phyloP scores from a whole-genome alignment of 2,797 vertebrate species.

The Sebastes oblongus region DNA sequence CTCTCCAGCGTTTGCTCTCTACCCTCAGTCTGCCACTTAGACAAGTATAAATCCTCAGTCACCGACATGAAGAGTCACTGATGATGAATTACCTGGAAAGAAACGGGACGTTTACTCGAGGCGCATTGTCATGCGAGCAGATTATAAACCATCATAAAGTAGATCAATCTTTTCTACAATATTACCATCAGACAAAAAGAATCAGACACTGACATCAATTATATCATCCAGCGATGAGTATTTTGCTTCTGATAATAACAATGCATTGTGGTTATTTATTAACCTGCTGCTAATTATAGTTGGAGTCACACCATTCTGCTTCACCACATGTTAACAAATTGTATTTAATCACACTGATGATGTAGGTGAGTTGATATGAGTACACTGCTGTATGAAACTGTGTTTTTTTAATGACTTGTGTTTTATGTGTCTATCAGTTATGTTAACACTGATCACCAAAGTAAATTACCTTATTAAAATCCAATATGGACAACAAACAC shows the following conservation, averaged over 20 bases:
- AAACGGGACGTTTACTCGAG: background rate
- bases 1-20: background rate
- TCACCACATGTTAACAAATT: too few species aligned
- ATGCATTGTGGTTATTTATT: background rate
- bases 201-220: background rate
- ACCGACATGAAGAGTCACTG: background rate
- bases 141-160: conserved; percentile 5
- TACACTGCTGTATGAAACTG: background rate
- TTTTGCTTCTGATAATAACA: background rate
- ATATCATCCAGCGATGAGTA: background rate
- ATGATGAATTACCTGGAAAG: conserved; percentile 9
- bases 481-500: too few species aligned
- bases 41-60: conserved; percentile 2
- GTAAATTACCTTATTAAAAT: too few species aligned
- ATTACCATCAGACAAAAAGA: background rate
- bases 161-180: background rate
- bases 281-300: background rate
- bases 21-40: background rate
- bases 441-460: too few species aligned
- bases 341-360: background rate
- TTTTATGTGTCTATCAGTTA: too few species aligned
- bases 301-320: too few species aligned
- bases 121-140: background rate
- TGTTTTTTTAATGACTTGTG: background rate
- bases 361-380: background rate